Conservation (phyloP, 2,113 vertebrate genomes). For the Seriola quinqueradiata region DNA sequence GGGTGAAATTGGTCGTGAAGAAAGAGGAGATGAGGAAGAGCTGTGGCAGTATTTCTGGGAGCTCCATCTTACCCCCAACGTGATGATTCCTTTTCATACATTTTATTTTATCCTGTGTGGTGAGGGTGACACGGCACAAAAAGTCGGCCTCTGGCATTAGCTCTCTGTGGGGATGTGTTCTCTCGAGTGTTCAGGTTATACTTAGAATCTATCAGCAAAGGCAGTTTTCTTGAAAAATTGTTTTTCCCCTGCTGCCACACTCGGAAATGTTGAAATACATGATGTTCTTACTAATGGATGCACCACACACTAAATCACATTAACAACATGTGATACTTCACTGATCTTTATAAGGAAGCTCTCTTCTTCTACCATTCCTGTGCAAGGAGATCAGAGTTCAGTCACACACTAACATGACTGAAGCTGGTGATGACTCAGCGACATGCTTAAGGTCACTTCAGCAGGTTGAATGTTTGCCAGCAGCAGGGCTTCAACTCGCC, state of each 20-base stretch:
- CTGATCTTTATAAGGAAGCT: neutral
- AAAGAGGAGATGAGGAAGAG: constrained; percentile 59
- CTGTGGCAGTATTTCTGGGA: constrained; percentile 52
- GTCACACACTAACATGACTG: neutral
- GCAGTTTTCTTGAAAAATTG: constrained; percentile 15
- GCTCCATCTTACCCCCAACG: constrained; percentile 52
- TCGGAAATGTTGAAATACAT: neutral
- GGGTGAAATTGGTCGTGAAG: constrained; percentile 65
- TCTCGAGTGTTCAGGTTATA: constrained; percentile 19
- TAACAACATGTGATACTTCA: constrained; percentile 7
- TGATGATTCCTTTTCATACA: constrained; percentile 58
- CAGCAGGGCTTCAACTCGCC: neutral
- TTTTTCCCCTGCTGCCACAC: constrained; percentile 1
- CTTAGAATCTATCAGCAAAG: constrained; percentile 16
- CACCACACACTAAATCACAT: neutral
- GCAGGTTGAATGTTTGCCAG: neutral
- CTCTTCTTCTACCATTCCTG: neutral
- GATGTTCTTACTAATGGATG: constrained; percentile 13
- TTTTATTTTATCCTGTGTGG: constrained; percentile 44
- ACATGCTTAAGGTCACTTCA: neutral
- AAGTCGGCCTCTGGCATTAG: constrained; percentile 54
- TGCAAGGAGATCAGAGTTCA: neutral
- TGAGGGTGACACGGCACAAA: constrained; percentile 44
- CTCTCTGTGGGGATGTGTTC: constrained; percentile 41
- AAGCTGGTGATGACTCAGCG: neutral